A percentile compares a stretch with the other conserved stretches of the same genome.
These are phyloP conservation scores for Cosmia trapezina DNA, from an alignment of 2,888 invertebrate genomes.

Conservation along the genomic window DNA sequence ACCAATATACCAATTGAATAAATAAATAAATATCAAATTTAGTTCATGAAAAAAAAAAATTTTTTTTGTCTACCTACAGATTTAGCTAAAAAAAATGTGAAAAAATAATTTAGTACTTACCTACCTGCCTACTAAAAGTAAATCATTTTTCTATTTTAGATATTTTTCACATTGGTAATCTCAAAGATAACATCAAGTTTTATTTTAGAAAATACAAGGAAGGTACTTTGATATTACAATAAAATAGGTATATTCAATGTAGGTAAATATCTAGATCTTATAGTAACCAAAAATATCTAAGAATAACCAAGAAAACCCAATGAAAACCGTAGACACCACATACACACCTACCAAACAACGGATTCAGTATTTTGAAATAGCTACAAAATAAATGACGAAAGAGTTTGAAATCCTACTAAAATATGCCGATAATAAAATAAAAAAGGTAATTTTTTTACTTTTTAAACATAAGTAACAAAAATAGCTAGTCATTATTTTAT, in stretches of 20 bases:
- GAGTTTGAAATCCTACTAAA: neutral
- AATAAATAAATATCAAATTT: neutral
- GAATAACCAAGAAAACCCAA: neutral
- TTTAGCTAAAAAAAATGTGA: neutral
- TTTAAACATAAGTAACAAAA: neutral
- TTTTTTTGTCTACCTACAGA: neutral
- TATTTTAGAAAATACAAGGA: neutral
- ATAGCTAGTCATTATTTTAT: neutral
- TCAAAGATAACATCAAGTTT: neutral
- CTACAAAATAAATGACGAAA: neutral
- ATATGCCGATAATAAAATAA: neutral
- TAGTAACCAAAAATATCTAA: neutral
- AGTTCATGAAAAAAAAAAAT: neutral
- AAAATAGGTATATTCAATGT: neutral
- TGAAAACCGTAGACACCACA: neutral
- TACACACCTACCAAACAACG: neutral
- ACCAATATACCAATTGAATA: no score
- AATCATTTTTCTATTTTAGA: neutral
- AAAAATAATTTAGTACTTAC: neutral
- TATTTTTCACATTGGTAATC: slow-evolving; percentile 25
- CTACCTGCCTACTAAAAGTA: neutral
- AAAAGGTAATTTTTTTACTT: neutral
- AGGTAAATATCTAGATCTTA: neutral
- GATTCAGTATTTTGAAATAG: neutral
- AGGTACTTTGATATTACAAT: no score